Percentiles rank a stretch among this genome's conserved stretches.
Conservation (phyloP, 2,888 invertebrate species). For the Torymus tubicola region DNA sequence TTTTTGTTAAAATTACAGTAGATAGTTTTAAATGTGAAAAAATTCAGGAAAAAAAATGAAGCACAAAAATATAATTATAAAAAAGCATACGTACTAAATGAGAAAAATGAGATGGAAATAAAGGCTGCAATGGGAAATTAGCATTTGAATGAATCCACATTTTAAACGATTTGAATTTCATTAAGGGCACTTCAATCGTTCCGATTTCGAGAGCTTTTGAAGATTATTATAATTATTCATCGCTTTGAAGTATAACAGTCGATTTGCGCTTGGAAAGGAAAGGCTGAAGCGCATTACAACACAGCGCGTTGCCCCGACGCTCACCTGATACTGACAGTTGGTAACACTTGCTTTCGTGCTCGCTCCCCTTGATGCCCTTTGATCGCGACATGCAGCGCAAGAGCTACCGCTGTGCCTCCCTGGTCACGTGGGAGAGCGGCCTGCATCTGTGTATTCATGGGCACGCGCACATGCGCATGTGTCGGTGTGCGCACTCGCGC, state of each 20-base stretch:
- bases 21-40: neutral
- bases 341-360: slow-evolving; percentile 64
- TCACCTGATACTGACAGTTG: slow-evolving; percentile 65
- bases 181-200: neutral
- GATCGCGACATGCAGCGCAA: slow-evolving; percentile 53
- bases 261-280: slow-evolving; percentile 26
- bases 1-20: no score
- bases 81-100: no score
- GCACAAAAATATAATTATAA: no score
- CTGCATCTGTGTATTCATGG: no score
- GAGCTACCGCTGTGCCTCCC: slow-evolving; percentile 4
- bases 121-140: neutral
- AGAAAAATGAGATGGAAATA: neutral
- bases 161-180: neutral
- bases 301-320: slow-evolving; percentile 14
- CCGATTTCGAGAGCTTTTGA: neutral
- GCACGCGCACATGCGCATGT: no score
- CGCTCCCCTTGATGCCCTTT: slow-evolving; percentile 64
- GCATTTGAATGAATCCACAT: neutral
- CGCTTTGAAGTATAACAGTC: slow-evolving; percentile 18
- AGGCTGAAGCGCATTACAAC: slow-evolving; percentile 18
- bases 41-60: neutral
- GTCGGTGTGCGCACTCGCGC: neutral
- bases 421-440: slow-evolving; percentile 20
- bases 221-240: slow-evolving; percentile 23